Conservation (phyloP, 2,888 invertebrate species). For the Melipona beecheii region DNA sequence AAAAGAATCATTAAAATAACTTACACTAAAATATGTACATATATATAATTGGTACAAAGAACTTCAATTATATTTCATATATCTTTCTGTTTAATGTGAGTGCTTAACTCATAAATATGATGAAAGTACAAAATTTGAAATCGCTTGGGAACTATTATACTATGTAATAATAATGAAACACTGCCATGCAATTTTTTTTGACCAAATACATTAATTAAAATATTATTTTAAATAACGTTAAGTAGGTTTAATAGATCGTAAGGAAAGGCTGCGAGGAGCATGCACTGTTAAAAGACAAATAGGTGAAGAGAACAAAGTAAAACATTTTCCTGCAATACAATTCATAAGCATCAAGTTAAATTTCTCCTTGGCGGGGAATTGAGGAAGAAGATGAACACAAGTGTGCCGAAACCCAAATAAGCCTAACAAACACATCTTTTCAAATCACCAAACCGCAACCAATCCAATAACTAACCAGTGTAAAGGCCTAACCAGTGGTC, state of each 20-base stretch:
- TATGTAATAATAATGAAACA: neutral
- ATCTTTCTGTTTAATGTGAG: neutral
- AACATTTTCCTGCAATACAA: neutral
- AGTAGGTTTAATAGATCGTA: neutral
- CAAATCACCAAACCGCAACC: constrained; percentile 24
- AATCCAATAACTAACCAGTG: constrained; percentile 86
- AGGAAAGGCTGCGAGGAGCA: constrained; percentile 1
- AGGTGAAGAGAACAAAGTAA: neutral
- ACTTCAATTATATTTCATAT: neutral
- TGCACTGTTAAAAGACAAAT: constrained; percentile 9
- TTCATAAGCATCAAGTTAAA: neutral
- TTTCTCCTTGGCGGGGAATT: neutral
- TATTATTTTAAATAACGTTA: neutral
- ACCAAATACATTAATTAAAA: constrained; percentile 7
- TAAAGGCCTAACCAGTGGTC: constrained; percentile 86
- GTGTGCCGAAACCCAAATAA: neutral
- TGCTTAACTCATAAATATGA: neutral
- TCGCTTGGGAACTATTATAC: neutral
- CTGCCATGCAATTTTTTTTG: constrained; percentile 4
- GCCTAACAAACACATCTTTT: neutral
- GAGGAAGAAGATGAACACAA: constrained; percentile 8
- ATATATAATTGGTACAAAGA: neutral
- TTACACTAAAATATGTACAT: neutral
- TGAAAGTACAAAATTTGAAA: neutral
- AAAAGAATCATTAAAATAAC: neutral